Evolutionary conservation across 2,113 vertebrate species (phyloP).

Genomic region (Malaclemys terrapin): DNA sequence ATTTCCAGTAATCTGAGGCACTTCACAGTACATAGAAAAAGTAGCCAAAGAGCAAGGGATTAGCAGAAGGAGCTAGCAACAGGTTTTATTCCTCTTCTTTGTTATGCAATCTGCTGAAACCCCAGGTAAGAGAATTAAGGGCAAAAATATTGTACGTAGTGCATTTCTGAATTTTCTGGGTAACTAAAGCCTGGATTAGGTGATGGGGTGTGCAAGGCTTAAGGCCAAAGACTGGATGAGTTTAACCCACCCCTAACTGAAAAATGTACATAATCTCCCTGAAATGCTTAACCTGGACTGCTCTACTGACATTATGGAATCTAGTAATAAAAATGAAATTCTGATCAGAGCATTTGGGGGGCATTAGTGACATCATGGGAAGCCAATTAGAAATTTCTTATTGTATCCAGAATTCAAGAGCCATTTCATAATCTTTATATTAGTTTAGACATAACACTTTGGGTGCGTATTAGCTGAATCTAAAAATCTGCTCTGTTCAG

Average conservation of each 20-base stretch:
- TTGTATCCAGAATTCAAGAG: neutral
- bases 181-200: neutral
- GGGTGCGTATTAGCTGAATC: neutral
- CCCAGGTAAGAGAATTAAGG: slow-evolving; percentile 25
- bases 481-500: neutral
- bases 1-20: slow-evolving; percentile 16
- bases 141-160: neutral
- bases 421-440: neutral
- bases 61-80: slow-evolving; percentile 9
- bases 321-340: neutral
- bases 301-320: neutral
- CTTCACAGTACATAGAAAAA: slow-evolving; percentile 10
- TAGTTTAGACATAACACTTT: neutral
- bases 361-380: neutral
- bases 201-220: neutral
- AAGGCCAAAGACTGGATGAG: neutral
- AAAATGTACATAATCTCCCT: neutral
- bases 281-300: neutral
- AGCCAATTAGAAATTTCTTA: neutral
- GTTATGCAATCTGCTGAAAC: slow-evolving; percentile 25
- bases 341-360: neutral
- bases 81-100: slow-evolving; percentile 27
- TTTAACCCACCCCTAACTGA: neutral
- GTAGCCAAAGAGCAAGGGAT: slow-evolving; percentile 25
- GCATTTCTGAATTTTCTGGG: neutral